phyloP scores from a whole-genome alignment of 2,113 vertebrate species.

The Bettongia penicillata region DNA sequence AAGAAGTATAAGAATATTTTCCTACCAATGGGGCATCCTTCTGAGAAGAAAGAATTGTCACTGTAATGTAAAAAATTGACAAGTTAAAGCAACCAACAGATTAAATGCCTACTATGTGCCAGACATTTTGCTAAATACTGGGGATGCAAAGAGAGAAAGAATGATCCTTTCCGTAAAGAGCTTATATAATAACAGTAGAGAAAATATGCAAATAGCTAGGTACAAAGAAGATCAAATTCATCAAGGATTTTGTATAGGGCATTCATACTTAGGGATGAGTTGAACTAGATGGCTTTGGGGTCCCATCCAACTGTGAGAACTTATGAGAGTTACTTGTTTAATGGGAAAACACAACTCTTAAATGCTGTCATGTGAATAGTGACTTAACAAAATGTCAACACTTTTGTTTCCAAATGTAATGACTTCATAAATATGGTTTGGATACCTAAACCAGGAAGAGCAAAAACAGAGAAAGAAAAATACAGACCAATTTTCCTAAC shows the following conservation, averaged over 20 bases:
- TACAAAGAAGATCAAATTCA: not conserved
- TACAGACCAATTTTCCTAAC: too few species aligned
- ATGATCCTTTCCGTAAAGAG: not conserved
- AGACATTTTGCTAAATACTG: not conserved
- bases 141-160: not conserved
- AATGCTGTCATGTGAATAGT: not conserved
- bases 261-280: not conserved
- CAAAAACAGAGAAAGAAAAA: not conserved
- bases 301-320: not conserved
- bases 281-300: not conserved
- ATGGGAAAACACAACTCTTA: not conserved
- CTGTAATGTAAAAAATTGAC: not conserved
- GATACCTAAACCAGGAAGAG: not conserved
- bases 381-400: not conserved
- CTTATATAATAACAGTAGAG: not conserved
- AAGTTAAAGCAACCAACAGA: not conserved
- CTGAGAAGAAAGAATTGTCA: not conserved
- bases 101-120: not conserved
- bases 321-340: not conserved
- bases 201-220: not conserved
- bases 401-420: not conserved
- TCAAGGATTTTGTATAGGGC: not conserved
- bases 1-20: not conserved
- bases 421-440: not conserved
- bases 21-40: not conserved